Conservation (phyloP, 2,113 vertebrate species). For the Dromas ardeola region DNA sequence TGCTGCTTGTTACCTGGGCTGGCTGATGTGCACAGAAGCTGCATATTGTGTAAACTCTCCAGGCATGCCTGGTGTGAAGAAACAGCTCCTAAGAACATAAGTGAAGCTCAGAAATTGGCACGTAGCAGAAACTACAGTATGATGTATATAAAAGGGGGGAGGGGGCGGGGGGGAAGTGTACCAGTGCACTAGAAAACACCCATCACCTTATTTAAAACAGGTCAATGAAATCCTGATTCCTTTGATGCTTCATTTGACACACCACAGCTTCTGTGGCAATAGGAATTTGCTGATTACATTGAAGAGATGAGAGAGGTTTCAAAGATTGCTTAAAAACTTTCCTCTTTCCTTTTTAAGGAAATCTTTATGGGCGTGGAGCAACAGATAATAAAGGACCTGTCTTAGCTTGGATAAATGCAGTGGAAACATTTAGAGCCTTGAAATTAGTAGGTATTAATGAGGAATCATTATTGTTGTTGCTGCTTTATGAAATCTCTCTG, state of each 20-base stretch:
- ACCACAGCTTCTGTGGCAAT: neutral
- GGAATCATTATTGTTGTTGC: neutral
- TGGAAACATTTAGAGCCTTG: conserved; percentile 69
- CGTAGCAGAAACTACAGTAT: neutral
- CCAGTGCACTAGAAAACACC: neutral
- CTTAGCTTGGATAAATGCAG: conserved; percentile 79
- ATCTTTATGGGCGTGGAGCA: conserved; percentile 79
- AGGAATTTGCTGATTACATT: neutral
- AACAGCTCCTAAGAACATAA: neutral
- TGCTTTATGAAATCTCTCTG: neutral
- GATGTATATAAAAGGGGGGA: neutral
- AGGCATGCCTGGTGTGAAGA: neutral
- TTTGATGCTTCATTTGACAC: neutral
- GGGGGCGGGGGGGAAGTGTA: neutral
- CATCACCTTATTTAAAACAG: neutral
- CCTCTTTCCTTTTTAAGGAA: conserved; percentile 65
- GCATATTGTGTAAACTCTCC: neutral
- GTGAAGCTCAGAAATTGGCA: neutral
- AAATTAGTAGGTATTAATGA: conserved; percentile 67
- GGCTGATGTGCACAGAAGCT: neutral
- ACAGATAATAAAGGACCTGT: conserved; percentile 84
- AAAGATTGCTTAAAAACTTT: neutral
- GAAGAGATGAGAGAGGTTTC: neutral
- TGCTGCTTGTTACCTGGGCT: neutral
- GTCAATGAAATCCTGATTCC: neutral